Base-by-base conservation (phyloP, 2,888 invertebrate genomes). In the Drosophila helvetica region DNA sequence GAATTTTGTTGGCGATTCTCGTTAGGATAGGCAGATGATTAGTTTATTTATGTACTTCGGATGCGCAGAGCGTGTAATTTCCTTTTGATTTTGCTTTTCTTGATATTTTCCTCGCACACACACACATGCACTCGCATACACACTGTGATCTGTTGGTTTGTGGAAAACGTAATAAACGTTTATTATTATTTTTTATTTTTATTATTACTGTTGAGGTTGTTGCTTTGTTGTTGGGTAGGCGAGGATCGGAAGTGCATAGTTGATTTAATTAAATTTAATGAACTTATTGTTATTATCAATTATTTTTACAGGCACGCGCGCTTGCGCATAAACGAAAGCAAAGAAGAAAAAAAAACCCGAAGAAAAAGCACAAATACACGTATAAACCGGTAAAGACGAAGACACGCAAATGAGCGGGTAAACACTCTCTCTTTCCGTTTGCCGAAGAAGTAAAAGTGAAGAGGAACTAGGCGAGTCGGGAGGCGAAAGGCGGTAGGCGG, bases 361-460 rank as follows among this genome's bases (percentile, higher is more conserved):
- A 58, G 18, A 61, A 61, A 70, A 70, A 65, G 30, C 52, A 63
- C 38, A 64, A 66, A 33, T 58, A 61, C 38, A 38, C 38, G 7
- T 2, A 38, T 38, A 80, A 89, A 85, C 77, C 89, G 87, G 89
- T 86, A 89, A 38, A 81, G 68, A 73, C 59, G 43, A 75, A 61
- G 73, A 15, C 38, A 83, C 86, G 86, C 83, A 79, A 89, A 83
- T 86, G 78, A 88, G 89, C 74, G 71, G 73, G 45, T 70, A 85
- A 86, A 86, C 85, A 89, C 89, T 90, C 89, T 90, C 90, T 89
- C 89, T 90, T 89, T 89, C 85, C 62, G 80, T 77, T 75, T 83
- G 59, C 55, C 38, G 38, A 38, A 38, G 59, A 51, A 61, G 91
- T 90, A 90, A 91, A 90, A 90, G 90, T 88, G 87, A 77, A 73